phyloP scores from a whole-genome alignment of 2,113 vertebrate species.

The Passer domesticus region DNA sequence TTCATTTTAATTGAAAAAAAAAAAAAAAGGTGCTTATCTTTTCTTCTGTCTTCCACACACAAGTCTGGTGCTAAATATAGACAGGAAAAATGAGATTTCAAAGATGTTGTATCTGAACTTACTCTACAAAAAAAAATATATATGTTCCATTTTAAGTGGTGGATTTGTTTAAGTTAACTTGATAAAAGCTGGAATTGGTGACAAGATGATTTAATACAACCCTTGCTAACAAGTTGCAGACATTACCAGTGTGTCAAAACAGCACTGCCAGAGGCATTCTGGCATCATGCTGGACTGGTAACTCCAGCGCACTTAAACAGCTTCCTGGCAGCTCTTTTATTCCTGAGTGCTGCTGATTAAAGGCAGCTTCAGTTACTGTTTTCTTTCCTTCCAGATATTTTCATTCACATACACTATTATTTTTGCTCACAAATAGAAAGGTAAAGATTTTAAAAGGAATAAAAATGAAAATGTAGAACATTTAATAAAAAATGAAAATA shows the following conservation, averaged over 20 bases:
- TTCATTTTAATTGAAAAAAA: neutral
- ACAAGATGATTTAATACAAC: conserved; percentile 50
- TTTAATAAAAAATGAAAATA: neutral
- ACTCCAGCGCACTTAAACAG: neutral
- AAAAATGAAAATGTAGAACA: neutral
- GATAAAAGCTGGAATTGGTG: conserved; percentile 28
- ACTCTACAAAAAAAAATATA: neutral
- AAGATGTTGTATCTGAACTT: neutral
- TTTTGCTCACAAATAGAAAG: neutral
- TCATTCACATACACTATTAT: neutral
- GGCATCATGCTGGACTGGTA: conserved; percentile 17
- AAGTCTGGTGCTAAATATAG: neutral
- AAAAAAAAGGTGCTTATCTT: neutral
- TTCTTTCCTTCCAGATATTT: neutral
- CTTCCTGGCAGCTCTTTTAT: neutral
- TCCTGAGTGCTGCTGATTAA: neutral
- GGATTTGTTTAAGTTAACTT: conserved; percentile 38
- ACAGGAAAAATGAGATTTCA: neutral
- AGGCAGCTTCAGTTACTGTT: neutral
- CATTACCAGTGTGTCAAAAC: conserved; percentile 28
- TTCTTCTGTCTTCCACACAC: neutral
- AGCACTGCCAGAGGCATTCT: conserved; percentile 17
- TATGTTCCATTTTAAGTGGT: neutral
- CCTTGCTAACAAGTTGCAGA: conserved; percentile 58
- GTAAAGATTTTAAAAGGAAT: neutral